Evolutionary conservation across 1,140 invertebrate genomes (phyloP).

Genomic region (Neodiprion pinetum): DNA sequence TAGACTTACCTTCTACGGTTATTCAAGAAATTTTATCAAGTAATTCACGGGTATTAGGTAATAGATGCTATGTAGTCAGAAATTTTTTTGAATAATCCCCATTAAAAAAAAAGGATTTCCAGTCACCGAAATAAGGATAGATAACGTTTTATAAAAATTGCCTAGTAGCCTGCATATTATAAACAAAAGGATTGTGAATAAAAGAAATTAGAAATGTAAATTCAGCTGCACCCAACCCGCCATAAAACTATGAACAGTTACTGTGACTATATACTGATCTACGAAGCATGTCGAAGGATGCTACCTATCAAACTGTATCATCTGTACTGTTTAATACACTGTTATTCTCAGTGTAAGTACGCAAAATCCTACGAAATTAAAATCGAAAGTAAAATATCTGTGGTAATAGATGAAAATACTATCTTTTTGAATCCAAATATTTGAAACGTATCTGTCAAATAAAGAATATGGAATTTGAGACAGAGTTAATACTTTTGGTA

Average conservation of each 20-base stretch:
- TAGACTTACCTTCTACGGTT: too few species aligned
- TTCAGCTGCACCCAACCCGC: conserved; percentile 22
- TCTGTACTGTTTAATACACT: conserved; percentile 29
- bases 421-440: too few species aligned
- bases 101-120: not conserved
- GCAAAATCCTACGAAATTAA: not conserved
- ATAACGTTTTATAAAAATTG: not conserved
- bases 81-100: conserved; percentile 1
- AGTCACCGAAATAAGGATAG: not conserved
- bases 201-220: conserved; percentile 32
- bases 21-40: too few species aligned
- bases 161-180: conserved; percentile 23
- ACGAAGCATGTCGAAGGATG: conserved; percentile 26
- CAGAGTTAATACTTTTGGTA: too few species aligned
- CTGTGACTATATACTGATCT: conserved; percentile 20
- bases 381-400: not conserved
- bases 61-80: too few species aligned
- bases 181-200: not conserved
- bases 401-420: too few species aligned
- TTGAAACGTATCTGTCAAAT: too few species aligned
- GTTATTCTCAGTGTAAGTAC: conserved; percentile 22
- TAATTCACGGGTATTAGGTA: too few species aligned
- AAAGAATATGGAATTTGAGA: too few species aligned
- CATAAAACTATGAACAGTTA: conserved; percentile 30
- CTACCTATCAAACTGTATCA: conserved; percentile 38